phyloP scores from a whole-genome alignment of 1,140 invertebrate species.

The Cotesia vestalis region DNA sequence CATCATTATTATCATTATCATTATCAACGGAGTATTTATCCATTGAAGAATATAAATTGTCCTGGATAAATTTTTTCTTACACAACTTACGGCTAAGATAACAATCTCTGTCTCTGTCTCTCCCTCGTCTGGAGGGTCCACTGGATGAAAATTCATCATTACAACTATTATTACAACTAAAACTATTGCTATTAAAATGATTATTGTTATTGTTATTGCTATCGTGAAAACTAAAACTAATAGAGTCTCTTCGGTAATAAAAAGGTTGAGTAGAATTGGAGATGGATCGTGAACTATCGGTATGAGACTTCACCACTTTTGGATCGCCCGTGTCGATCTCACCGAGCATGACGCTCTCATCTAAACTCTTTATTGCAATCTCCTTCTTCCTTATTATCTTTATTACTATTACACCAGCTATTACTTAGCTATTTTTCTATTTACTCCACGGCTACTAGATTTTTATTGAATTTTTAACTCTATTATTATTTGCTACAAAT shows the following conservation, averaged over 20 bases:
- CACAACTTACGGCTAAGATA: background rate
- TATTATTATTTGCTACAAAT: constrained; percentile 5
- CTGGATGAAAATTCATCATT: too few relatives aligned
- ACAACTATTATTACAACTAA: too few relatives aligned
- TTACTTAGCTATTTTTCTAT: background rate
- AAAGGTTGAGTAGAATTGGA: background rate
- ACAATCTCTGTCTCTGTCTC: background rate
- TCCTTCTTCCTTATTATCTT: constrained; percentile 20
- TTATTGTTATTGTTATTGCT: background rate
- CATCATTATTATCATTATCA: background rate
- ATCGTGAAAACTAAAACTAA: background rate
- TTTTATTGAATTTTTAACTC: background rate
- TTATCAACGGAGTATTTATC: background rate
- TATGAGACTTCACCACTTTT: constrained; percentile 58
- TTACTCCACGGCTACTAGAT: too few relatives aligned
- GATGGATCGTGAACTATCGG: constrained; percentile 48
- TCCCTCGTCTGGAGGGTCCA: constrained; percentile 27
- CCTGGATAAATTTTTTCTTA: background rate
- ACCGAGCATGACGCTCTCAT: constrained; percentile 62
- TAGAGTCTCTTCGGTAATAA: background rate
- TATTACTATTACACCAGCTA: background rate
- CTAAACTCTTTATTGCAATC: constrained; percentile 45
- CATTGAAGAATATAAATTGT: background rate
- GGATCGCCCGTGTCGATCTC: constrained; percentile 56
- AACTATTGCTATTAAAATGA: too few relatives aligned